Evolutionary conservation across 2,888 invertebrate genomes (phyloP).

Genomic region (Pedicia rivosa): DNA sequence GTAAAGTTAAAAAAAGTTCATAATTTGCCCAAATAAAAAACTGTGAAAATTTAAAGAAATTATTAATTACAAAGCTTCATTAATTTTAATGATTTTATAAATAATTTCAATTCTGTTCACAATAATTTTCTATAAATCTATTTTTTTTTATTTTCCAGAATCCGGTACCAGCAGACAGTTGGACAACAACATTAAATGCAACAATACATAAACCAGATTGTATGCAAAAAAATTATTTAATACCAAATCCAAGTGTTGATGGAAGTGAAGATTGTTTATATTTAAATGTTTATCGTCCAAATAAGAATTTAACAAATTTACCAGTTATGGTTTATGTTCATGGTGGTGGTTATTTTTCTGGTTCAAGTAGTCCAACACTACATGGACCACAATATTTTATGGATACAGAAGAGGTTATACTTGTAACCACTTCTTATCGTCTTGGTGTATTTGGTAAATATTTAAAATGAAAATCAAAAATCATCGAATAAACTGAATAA

Average conservation of each 20-base stretch:
- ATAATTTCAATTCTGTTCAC: no score
- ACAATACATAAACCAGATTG: conserved; percentile 25
- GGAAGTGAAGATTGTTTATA: conserved; percentile 36
- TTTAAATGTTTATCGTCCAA: conserved; percentile 32
- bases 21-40: no score
- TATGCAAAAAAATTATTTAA: conserved; percentile 31
- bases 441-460: conserved; percentile 23
- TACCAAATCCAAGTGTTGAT: conserved; percentile 15
- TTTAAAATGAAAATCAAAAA: no score
- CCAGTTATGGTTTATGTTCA: conserved; percentile 38
- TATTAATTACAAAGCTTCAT: no score
- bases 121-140: no score
- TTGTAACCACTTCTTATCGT: conserved; percentile 34
- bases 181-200: conserved; percentile 19
- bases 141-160: no score
- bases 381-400: conserved; percentile 36
- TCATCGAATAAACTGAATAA: no score
- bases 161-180: conserved; percentile 18
- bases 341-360: conserved; percentile 36
- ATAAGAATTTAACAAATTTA: conserved; percentile 9
- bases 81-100: no score
- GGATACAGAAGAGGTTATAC: conserved; percentile 31
- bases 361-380: conserved; percentile 27
- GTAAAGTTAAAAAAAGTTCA: no score
- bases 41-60: no score